Evolutionary conservation across 2,888 invertebrate genomes (phyloP), one percentile per base, ranked within the genome.

Genomic region (Gisinianus flammeolus): DNA sequence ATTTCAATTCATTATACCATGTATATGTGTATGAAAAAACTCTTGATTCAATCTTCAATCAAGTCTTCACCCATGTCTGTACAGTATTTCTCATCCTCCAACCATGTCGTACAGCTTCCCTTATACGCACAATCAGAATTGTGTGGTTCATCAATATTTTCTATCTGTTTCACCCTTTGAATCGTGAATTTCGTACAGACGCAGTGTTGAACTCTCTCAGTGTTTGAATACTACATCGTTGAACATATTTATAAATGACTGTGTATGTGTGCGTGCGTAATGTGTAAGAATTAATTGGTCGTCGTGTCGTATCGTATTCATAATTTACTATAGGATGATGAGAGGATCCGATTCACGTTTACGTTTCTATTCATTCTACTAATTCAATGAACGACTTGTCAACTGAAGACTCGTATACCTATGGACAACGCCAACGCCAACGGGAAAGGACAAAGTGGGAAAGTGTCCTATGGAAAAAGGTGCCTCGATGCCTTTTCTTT

Each of bases 101-200:
- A 19, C 44, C n/a, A n/a, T n/a, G n/a, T n/a, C n/a, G n/a, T 44
- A 44, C 44, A 44, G 19, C 16, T 44, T 44, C 19, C 19, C 19
- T 16, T 44, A 2, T 19, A 19, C 19, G 44, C 44, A 44, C 16
- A 44, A 44, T 16, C 26, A 62, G 62, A 62, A 8, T 22, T 26
- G 62, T 28, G 26, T 62, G 62, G 62, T 22, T 12, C 26, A n/a
- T 58, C n/a, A 58, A n/a, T 58, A 22, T 58, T 58, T 58, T 58
- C 16, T 22, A 8, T 22, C 56, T 22, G 8, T 24, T 24, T 6
- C 8, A n/a, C 16, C 5, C 28, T 62, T 62, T 62, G 6, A 62
- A 26, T 28, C 12, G 4, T 26, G n/a, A 24, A n/a, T 58, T 24
- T 12, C 22, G n/a, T 58, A 22, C 22, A 8, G 4, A 10, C 2